These are phyloP conservation scores for Dendrocincla tyrannina DNA, from an alignment of 2,797 vertebrate species.

Conservation along the genomic window DNA sequence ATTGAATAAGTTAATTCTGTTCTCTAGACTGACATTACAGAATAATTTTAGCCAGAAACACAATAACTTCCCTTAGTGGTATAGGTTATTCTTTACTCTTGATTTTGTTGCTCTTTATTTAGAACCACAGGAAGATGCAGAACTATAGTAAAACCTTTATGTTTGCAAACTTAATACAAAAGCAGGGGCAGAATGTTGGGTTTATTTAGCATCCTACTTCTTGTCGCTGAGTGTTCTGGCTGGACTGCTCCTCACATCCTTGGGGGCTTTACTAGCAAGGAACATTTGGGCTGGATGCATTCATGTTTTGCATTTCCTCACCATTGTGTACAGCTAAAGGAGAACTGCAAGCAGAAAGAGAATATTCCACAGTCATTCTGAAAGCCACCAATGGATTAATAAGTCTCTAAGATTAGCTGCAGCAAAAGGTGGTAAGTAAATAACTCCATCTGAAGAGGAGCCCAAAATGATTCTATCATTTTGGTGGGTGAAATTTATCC, in stretches of 20 bases:
- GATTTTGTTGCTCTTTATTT: not conserved
- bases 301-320: not conserved
- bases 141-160: not conserved
- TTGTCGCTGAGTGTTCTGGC: not conserved
- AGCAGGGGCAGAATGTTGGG: not conserved
- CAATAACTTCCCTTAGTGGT: not conserved
- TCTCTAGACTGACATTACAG: not conserved
- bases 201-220: not conserved
- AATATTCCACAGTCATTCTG: not conserved
- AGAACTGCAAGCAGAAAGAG: not conserved
- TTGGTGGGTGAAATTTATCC: not conserved
- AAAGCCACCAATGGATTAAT: not conserved
- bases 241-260: not conserved
- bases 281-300: fast-evolving
- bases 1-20: not conserved
- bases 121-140: not conserved
- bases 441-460: not conserved
- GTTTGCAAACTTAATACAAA: not conserved
- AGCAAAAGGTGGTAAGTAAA: not conserved
- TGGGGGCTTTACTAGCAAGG: not conserved
- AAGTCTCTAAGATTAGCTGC: not conserved
- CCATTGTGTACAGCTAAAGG: not conserved
- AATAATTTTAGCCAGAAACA: not conserved
- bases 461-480: not conserved
- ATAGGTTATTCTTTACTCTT: not conserved